phyloP scores from a whole-genome alignment of 1,140 invertebrate genomes.

The Trichomalopsis sarcophagae region DNA sequence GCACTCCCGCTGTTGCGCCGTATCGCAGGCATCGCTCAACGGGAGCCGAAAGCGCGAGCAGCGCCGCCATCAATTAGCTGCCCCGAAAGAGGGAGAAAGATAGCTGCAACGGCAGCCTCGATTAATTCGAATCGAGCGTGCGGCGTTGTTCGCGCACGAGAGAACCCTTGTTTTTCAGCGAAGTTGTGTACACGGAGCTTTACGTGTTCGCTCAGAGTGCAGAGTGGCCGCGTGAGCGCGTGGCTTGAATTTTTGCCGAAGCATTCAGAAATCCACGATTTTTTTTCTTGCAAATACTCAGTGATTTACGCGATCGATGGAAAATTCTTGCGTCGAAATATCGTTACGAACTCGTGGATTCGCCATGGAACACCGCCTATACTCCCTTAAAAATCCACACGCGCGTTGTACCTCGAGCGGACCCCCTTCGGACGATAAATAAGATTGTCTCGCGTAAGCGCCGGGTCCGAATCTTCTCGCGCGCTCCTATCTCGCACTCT shows the following conservation, averaged over 20 bases:
- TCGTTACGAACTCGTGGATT: not conserved
- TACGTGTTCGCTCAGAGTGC: not conserved
- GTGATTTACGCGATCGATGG: no score
- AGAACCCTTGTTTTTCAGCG: not conserved
- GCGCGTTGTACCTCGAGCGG: not conserved
- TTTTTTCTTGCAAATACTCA: no score
- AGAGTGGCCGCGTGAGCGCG: not conserved
- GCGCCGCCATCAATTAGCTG: slow-evolving; percentile 48
- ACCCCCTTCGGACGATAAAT: slow-evolving; percentile 20
- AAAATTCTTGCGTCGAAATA: not conserved
- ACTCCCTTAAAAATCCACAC: not conserved
- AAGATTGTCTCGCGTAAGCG: slow-evolving; percentile 21
- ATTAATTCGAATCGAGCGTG: slow-evolving; percentile 43
- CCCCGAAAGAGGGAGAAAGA: not conserved
- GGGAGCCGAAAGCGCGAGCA: slow-evolving; percentile 39
- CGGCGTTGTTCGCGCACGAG: slow-evolving; percentile 11
- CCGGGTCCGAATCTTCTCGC: slow-evolving; percentile 15
- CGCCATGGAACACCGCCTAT: not conserved
- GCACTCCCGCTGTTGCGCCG: slow-evolving; percentile 27
- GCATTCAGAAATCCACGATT: no score
- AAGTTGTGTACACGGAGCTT: not conserved
- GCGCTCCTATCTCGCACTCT: not conserved
- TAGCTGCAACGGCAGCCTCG: slow-evolving; percentile 12
- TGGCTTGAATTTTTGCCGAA: not conserved
- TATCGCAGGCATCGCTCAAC: slow-evolving; percentile 37